Conservation (phyloP, 2,113 vertebrate genomes). For the Empidonax alnorum region DNA sequence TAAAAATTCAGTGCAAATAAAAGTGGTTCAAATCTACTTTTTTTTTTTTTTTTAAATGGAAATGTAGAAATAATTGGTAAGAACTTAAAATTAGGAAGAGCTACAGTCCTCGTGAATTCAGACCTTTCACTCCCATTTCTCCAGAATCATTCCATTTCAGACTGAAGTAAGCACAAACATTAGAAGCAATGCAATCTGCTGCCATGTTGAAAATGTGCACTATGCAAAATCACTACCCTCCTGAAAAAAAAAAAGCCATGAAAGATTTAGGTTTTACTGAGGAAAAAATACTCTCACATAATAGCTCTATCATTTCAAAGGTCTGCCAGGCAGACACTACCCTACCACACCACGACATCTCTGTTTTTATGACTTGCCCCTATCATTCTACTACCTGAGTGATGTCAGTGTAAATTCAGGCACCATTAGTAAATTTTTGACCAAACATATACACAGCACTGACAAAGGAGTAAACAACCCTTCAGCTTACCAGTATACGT, state of each 20-base stretch:
- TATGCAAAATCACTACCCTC: constrained; percentile 69
- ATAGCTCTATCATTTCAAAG: constrained; percentile 71
- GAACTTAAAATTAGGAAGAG: not conserved
- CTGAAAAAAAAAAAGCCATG: constrained; percentile 69
- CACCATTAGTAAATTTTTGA: constrained; percentile 83
- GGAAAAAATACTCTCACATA: constrained; percentile 72
- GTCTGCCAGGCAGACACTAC: constrained; percentile 73
- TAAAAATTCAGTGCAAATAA: constrained; percentile 1
- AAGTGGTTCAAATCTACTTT: not conserved
- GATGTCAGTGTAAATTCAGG: constrained; percentile 85
- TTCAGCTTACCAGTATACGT: constrained; percentile 73
- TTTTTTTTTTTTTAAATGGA: not conserved
- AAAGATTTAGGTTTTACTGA: constrained; percentile 67
- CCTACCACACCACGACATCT: constrained; percentile 58
- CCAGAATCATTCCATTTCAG: not conserved
- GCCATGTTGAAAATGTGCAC: constrained; percentile 26
- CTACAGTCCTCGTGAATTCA: constrained; percentile 19
- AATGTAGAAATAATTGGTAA: not conserved
- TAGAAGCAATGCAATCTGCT: constrained; percentile 23
- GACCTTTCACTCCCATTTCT: constrained; percentile 1
- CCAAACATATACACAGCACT: constrained; percentile 79
- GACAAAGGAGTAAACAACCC: constrained; percentile 78
- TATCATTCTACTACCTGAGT: constrained; percentile 85
- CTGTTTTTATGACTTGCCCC: constrained; percentile 72
- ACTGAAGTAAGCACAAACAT: not conserved